Conservation (phyloP, 2,888 invertebrate species). For the Cheilosia pagana region DNA sequence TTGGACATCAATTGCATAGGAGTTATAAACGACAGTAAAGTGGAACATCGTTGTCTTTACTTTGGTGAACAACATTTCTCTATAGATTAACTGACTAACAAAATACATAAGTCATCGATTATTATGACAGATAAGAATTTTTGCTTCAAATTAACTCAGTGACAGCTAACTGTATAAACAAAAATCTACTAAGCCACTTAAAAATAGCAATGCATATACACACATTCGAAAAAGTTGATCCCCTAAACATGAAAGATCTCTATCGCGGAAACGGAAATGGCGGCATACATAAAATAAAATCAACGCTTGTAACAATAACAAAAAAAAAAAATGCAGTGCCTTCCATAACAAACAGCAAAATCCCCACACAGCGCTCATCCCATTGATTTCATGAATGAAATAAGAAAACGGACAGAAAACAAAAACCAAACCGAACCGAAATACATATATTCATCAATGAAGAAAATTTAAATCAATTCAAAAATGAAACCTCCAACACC, state of each 20-base stretch:
- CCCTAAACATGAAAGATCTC: neutral
- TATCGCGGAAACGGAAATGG: conserved; percentile 63
- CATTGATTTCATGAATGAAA: conserved; percentile 70
- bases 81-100: no score
- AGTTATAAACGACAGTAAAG: no score
- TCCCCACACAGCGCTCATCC: conserved; percentile 16
- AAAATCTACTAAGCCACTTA: no score
- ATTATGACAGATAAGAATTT: no score
- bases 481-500: conserved; percentile 31
- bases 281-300: conserved; percentile 50
- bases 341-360: conserved; percentile 17
- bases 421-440: neutral
- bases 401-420: neutral
- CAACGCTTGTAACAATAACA: no score
- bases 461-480: conserved; percentile 50
- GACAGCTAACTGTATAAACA: no score
- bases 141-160: no score
- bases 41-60: no score
- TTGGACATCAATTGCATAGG: no score
- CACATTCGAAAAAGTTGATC: neutral
- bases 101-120: no score
- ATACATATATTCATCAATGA: conserved; percentile 53
- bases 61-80: no score
- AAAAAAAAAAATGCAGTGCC: conserved; percentile 48
- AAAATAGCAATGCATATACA: neutral